phyloP scores from a whole-genome alignment of 23 tunicate species.

The Trididemnum nubilum region DNA sequence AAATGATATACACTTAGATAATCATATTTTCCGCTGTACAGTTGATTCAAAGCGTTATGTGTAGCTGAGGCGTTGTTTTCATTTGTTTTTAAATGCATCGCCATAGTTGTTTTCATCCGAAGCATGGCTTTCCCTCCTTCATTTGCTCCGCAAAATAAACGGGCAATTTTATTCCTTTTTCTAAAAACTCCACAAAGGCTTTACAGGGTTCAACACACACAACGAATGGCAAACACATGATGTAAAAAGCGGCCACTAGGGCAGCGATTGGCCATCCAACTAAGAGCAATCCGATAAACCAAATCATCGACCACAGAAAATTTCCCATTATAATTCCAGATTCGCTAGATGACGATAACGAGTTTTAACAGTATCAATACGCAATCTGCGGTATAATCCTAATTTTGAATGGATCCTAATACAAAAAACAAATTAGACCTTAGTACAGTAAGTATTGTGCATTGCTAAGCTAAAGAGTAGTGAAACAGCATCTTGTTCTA shows the following conservation, averaged over 20 bases:
- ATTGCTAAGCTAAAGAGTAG: too few species aligned
- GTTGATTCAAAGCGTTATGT: too few species aligned
- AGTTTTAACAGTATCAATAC: not conserved
- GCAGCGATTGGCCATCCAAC: slow-evolving; percentile 90
- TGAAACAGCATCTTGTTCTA: too few species aligned
- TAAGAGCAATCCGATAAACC: slow-evolving; percentile 69
- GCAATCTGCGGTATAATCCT: not conserved
- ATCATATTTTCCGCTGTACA: too few species aligned
- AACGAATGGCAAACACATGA: slow-evolving; percentile 78
- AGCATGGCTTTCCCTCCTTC: slow-evolving; percentile 59
- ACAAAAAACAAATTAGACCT: too few species aligned
- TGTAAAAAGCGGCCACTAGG: slow-evolving; percentile 74
- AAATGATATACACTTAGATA: too few species aligned
- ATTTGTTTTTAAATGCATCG: too few species aligned
- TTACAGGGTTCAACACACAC: slow-evolving; percentile 91
- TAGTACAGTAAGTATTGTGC: too few species aligned
- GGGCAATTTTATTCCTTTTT: slow-evolving; percentile 84
- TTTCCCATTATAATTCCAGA: slow-evolving; percentile 40
- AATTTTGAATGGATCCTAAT: too few species aligned
- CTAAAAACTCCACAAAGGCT: slow-evolving; percentile 86
- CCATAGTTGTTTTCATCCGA: not conserved
- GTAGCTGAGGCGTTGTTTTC: too few species aligned
- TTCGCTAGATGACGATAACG: not conserved
- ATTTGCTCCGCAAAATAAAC: slow-evolving; percentile 84
- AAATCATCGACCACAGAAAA: slow-evolving; percentile 70